Conservation (phyloP, 2,113 vertebrate species). For the Glaucidium brasilianum region DNA sequence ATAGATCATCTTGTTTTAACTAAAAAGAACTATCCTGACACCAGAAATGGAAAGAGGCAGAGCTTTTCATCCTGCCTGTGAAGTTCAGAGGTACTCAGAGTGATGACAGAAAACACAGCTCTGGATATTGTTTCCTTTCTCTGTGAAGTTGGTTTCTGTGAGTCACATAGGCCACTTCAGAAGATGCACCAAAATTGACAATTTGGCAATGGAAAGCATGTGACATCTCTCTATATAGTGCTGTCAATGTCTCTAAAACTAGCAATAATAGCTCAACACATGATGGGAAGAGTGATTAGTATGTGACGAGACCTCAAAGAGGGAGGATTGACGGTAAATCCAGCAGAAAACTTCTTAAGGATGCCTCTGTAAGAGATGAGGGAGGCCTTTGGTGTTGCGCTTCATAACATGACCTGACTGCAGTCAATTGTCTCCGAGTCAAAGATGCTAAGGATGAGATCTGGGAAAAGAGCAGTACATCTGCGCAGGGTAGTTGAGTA, state of each 20-base stretch:
- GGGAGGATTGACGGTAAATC: neutral
- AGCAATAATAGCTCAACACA: neutral
- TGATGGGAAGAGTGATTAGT: neutral
- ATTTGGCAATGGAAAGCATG: neutral
- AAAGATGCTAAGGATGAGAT: neutral
- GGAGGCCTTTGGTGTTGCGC: neutral
- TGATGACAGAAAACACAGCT: neutral
- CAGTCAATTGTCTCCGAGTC: neutral
- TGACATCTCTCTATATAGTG: neutral
- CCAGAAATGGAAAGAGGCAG: neutral
- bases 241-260: neutral
- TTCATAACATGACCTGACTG: neutral
- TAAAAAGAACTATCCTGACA: neutral
- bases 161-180: neutral
- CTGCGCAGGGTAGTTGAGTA: neutral
- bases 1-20: neutral
- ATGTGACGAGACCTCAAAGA: neutral
- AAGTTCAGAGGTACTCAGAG: neutral
- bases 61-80: neutral
- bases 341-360: neutral
- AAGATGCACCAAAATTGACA: neutral
- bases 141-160: neutral
- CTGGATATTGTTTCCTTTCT: neutral
- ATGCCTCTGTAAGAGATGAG: neutral
- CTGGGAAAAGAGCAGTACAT: neutral